Percentiles rank a stretch among this genome's conserved stretches.
These are phyloP conservation scores for Cydia amplana DNA, from an alignment of 1,140 invertebrate species.

Conservation along the genomic window DNA sequence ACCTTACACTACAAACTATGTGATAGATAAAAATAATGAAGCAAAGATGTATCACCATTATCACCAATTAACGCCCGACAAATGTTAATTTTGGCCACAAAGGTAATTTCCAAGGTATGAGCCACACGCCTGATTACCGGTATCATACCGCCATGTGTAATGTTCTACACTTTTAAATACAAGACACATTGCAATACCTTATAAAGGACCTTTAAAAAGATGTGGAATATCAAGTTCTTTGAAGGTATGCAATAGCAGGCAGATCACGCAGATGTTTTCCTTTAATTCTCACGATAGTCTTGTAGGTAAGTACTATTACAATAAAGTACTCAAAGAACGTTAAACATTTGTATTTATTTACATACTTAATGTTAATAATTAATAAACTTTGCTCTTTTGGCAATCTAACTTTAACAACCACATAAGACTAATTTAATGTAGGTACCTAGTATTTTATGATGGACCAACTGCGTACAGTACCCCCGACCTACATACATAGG, in stretches of 20 bases:
- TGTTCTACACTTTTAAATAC: not conserved
- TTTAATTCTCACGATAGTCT: not conserved
- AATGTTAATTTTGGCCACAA: conserved; percentile 51
- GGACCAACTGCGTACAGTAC: too few species aligned
- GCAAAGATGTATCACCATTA: conserved; percentile 57
- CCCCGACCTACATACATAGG: too few species aligned
- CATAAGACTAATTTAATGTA: too few species aligned
- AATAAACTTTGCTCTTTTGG: too few species aligned
- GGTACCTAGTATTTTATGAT: too few species aligned
- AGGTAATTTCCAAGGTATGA: conserved; percentile 50
- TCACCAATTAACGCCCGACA: conserved; percentile 53
- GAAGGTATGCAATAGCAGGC: not conserved
- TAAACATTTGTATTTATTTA: not conserved
- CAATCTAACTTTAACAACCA: too few species aligned
- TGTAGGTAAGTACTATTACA: not conserved
- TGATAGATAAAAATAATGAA: conserved; percentile 37
- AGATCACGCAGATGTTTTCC: conserved; percentile 11
- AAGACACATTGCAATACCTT: not conserved
- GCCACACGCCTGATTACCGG: conserved; percentile 22
- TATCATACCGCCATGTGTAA: not conserved
- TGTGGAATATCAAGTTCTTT: conserved; percentile 17
- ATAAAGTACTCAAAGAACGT: not conserved
- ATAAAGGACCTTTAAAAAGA: conserved; percentile 17
- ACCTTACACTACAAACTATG: conserved; percentile 12
- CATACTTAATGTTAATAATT: too few species aligned